Base-by-base conservation (phyloP, 2,797 vertebrate species). In the Sebastes jordani region DNA sequence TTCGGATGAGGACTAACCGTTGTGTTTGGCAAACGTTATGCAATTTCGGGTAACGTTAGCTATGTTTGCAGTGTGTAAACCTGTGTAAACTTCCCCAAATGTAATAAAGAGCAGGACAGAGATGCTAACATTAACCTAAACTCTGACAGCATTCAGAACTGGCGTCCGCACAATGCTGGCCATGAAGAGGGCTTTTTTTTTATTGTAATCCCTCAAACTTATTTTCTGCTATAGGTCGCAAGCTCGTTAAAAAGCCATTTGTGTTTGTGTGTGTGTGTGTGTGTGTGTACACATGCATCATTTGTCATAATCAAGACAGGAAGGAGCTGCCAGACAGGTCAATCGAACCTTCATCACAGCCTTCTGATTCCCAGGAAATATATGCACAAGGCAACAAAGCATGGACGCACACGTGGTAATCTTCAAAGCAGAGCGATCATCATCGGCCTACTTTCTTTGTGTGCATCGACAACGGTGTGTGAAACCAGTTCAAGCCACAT, bases 291-390 rank as follows among this genome's bases (percentile, higher is more conserved):
- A 18, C 42, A 25, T 62, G 67, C 71, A 27, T 88, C 59, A 88
- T 89, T 83, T 82, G 46, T 87, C 82, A 85, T 88, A 72, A 87
- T 89, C 72, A 74, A 73, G 71, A 82, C 65, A 81, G 81, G 32
- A 82, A 85, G 71, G 49, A 61, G 56, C 67, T 74, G 82, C 70
- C 82, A 89, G 74, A 85, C 58, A 63, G 73, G 66, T 77, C 84
- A 85, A 86, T 92, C 81, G 78, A 71, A 70, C 62, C 62, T 59
- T 83, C 67, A 88, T 87, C 77, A 79, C 80, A 62, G 72, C 34
- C 11, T 62, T 46, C 73, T 77, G 22, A 86, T 82, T 85, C 64
- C 36, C 55, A 81, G 76, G 59, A 90, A 75, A 88, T 85, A 46
- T 83, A 80, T 88, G 86, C 82, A 86, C 4, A 2, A 54, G n/a